Conservation (phyloP, 2,888 invertebrate genomes). For the Myopa testacea region DNA sequence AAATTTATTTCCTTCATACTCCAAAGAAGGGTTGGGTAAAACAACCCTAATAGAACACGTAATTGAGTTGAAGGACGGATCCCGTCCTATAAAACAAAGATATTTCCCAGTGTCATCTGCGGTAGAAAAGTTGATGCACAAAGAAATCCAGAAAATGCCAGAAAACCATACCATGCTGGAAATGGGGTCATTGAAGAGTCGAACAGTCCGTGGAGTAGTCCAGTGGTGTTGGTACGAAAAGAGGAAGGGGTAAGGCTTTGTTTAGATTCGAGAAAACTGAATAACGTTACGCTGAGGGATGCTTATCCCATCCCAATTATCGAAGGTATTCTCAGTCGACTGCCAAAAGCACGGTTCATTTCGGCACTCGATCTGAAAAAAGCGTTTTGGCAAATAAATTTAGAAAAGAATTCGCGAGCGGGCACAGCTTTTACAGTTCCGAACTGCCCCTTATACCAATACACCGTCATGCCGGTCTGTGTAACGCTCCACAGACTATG, state of each 20-base stretch:
- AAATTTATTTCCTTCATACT: no score
- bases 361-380: constrained; percentile 25
- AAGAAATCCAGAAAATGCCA: no score
- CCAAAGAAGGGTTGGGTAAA: no score
- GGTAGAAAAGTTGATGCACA: no score
- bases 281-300: neutral
- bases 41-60: no score
- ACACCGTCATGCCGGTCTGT: neutral
- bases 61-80: no score
- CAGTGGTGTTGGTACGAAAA: neutral
- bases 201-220: neutral
- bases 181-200: no score
- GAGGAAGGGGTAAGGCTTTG: neutral
- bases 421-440: constrained; percentile 18
- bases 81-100: no score
- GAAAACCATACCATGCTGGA: no score
- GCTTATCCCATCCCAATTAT: neutral
- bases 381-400: constrained; percentile 30
- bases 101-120: no score
- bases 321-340: constrained; percentile 7
- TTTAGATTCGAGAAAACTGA: neutral
- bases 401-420: neutral
- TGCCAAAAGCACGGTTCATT: constrained; percentile 1
- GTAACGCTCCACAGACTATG: no score
- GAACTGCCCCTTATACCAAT: constrained; percentile 15